Conservation (phyloP, 2,888 invertebrate species). For the Opisthograptis luteolata region DNA sequence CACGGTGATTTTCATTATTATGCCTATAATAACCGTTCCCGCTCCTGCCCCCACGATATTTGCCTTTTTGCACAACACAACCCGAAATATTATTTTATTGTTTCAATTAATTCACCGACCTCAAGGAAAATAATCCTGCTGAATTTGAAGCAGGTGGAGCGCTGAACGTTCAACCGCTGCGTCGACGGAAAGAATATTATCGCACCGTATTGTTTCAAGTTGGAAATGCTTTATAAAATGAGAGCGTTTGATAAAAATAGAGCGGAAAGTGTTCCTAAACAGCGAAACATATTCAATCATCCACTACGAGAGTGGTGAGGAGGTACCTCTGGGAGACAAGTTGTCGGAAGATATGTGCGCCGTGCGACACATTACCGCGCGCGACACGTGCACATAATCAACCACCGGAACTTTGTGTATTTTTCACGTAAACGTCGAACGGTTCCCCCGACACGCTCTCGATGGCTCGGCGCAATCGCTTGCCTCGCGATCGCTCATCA, state of each 20-base stretch:
- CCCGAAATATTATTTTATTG: constrained; percentile 36
- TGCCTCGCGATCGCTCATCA: constrained; percentile 32
- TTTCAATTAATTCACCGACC: constrained; percentile 36
- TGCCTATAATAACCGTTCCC: constrained; percentile 45
- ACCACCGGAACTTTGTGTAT: constrained; percentile 40
- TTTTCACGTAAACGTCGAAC: constrained; percentile 39
- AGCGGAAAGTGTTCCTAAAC: constrained; percentile 19
- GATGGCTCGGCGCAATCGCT: constrained; percentile 18
- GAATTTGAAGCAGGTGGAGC: constrained; percentile 29
- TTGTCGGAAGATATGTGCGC: constrained; percentile 36
- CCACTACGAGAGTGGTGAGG: constrained; percentile 36
- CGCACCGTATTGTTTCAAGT: constrained; percentile 9
- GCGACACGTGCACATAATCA: constrained; percentile 49
- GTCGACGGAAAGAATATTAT: constrained; percentile 8
- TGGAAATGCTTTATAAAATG: constrained; percentile 14
- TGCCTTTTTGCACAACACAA: constrained; percentile 36
- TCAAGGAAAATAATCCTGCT: constrained; percentile 31
- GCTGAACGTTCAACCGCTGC: constrained; percentile 13
- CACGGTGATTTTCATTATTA: constrained; percentile 51
- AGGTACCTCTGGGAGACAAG: constrained; percentile 39
- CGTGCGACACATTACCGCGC: constrained; percentile 38
- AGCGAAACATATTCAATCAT: constrained; percentile 40
- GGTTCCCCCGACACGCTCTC: constrained; percentile 19
- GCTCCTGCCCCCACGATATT: constrained; percentile 37
- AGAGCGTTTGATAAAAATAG: constrained; percentile 18